phyloP scores from a whole-genome alignment of 1,140 invertebrate genomes.

The Frieseomelitta varia region DNA sequence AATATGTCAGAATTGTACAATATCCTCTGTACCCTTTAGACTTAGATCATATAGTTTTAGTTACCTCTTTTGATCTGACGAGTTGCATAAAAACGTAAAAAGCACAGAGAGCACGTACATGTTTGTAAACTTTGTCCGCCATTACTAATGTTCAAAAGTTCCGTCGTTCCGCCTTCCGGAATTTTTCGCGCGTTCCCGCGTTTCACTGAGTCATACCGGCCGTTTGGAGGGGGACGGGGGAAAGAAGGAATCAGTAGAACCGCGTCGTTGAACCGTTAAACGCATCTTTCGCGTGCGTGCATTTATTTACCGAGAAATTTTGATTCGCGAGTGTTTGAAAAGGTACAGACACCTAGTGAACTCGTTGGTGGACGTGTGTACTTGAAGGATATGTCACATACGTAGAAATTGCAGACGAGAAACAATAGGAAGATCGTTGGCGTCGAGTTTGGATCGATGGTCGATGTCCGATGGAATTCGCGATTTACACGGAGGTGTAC shows the following conservation, averaged over 20 bases:
- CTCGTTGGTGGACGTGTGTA: neutral
- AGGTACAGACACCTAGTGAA: slow-evolving; percentile 54
- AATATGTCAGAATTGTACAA: neutral
- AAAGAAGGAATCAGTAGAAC: neutral
- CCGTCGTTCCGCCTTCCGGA: neutral
- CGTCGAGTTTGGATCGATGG: slow-evolving; percentile 5
- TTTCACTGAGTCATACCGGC: neutral
- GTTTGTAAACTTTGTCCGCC: too few species aligned
- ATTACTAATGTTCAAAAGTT: neutral
- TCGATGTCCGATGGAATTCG: slow-evolving; percentile 12
- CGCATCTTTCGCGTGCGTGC: neutral
- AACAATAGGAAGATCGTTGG: neutral
- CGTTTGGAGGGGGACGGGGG: too few species aligned
- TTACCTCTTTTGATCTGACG: neutral
- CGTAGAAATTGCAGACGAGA: neutral
- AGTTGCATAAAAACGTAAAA: neutral
- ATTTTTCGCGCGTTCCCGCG: neutral
- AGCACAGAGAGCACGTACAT: too few species aligned
- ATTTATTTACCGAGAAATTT: neutral
- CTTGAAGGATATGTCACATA: too few species aligned
- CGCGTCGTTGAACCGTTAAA: neutral
- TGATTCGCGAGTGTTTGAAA: neutral
- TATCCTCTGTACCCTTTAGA: neutral
- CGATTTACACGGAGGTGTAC: slow-evolving; percentile 29
- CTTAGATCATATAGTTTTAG: neutral